Evolutionary conservation across 2,797 vertebrate species (phyloP).

Genomic region (Parauchenoglanis punctatus): DNA sequence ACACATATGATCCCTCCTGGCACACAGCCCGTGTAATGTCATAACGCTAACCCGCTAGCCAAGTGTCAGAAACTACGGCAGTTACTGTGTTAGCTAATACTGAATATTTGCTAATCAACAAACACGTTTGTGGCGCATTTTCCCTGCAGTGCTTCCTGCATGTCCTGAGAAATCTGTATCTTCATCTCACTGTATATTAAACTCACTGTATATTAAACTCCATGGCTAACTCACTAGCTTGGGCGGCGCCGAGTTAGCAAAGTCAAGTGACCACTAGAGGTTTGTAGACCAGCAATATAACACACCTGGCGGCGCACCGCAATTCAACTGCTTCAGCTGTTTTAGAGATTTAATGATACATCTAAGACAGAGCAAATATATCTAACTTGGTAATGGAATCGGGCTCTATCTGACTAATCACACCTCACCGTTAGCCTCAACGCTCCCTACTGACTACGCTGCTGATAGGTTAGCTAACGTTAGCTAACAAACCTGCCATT

Average conservation of each 20-base stretch:
- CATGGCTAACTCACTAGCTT: background rate
- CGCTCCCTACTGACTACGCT: background rate
- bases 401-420: background rate
- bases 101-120: background rate
- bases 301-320: background rate
- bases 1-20: background rate
- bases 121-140: background rate
- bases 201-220: background rate
- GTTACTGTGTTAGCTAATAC: background rate
- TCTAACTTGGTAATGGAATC: background rate
- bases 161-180: background rate
- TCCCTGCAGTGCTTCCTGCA: background rate
- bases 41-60: background rate
- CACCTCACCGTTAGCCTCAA: background rate
- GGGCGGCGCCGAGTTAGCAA: constrained; percentile 15
- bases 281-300: background rate
- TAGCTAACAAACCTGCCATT: constrained; percentile 15
- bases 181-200: background rate
- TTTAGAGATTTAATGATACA: background rate
- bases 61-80: background rate
- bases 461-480: background rate
- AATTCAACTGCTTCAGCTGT: background rate
- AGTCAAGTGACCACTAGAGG: background rate
- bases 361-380: background rate
- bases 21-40: too few relatives aligned